A percentile compares a stretch with the other conserved stretches of the same genome.
These are phyloP conservation scores for Agrilus biguttatus DNA, from an alignment of 2,888 invertebrate genomes.

Conservation along the genomic window DNA sequence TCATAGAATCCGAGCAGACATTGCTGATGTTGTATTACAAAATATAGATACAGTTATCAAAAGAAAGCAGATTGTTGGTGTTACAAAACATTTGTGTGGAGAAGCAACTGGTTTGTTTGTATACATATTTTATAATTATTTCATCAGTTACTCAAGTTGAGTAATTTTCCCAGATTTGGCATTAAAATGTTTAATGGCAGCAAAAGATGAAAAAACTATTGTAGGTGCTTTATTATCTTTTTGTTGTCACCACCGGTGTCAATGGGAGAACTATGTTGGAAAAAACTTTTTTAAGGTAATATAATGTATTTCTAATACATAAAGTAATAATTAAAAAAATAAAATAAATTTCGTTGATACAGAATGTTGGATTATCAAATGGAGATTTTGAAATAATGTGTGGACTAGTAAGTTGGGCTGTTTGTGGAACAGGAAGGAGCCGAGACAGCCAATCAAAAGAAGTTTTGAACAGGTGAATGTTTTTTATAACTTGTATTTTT, in stretches of 20 bases:
- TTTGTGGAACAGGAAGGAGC: slow-evolving; percentile 58
- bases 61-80: slow-evolving; percentile 45
- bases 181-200: slow-evolving; percentile 46
- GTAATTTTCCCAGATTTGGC: slow-evolving; percentile 45
- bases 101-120: slow-evolving; percentile 56
- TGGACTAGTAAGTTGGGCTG: slow-evolving; percentile 81
- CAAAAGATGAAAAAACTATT: slow-evolving; percentile 28
- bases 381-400: slow-evolving; percentile 61
- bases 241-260: slow-evolving; percentile 84
- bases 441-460: slow-evolving; percentile 25
- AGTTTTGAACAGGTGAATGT: neutral
- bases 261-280: slow-evolving; percentile 55
- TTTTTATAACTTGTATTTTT: neutral
- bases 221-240: slow-evolving; percentile 60
- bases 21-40: slow-evolving; percentile 58
- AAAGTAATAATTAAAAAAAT: slow-evolving; percentile 1
- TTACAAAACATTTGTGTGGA: slow-evolving; percentile 85
- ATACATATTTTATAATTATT: neutral
- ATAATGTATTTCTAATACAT: slow-evolving; percentile 10
- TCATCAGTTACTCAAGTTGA: slow-evolving; percentile 1
- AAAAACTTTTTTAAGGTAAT: slow-evolving; percentile 41
- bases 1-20: slow-evolving; percentile 48
- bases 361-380: slow-evolving; percentile 41
- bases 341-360: slow-evolving; percentile 11
- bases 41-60: slow-evolving; percentile 35